These are phyloP conservation scores for Caradrina clavipalpis DNA, from an alignment of 2,888 invertebrate species.

Conservation along the genomic window DNA sequence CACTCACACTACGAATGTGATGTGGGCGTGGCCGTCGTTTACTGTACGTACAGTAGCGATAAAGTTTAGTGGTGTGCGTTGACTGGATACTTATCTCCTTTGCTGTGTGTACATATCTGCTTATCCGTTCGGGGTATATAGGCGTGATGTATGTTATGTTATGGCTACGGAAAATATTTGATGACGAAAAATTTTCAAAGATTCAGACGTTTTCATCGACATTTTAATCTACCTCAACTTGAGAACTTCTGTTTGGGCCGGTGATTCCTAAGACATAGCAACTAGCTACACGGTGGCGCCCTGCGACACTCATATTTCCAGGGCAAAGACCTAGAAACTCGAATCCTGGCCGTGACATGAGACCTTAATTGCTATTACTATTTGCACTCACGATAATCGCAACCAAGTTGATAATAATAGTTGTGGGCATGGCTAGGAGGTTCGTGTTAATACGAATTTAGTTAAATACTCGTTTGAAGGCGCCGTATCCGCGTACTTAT, in stretches of 20 bases:
- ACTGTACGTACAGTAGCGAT: too few species aligned
- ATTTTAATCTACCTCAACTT: too few species aligned
- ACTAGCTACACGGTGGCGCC: constrained; percentile 33
- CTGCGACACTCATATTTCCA: constrained; percentile 59
- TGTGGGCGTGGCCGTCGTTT: too few species aligned
- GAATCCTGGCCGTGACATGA: constrained; percentile 68
- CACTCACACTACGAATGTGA: too few species aligned
- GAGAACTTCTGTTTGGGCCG: background rate
- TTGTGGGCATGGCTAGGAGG: constrained; percentile 23
- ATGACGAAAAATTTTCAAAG: background rate
- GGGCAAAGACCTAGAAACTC: constrained; percentile 72
- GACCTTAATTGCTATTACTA: constrained; percentile 72
- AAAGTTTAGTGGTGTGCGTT: too few species aligned
- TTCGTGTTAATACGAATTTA: constrained; percentile 21
- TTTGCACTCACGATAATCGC: constrained; percentile 69
- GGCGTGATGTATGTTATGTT: too few species aligned
- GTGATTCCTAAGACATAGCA: constrained; percentile 13
- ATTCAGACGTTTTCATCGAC: background rate
- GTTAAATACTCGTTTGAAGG: constrained; percentile 8
- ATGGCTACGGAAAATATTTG: background rate
- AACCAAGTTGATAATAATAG: constrained; percentile 64
- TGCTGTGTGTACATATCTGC: too few species aligned
- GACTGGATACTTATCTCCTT: too few species aligned
- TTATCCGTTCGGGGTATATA: too few species aligned
- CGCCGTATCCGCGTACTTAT: too few species aligned